Conservation (phyloP, 2,797 vertebrate genomes). For the Sebastes hopkinsi region DNA sequence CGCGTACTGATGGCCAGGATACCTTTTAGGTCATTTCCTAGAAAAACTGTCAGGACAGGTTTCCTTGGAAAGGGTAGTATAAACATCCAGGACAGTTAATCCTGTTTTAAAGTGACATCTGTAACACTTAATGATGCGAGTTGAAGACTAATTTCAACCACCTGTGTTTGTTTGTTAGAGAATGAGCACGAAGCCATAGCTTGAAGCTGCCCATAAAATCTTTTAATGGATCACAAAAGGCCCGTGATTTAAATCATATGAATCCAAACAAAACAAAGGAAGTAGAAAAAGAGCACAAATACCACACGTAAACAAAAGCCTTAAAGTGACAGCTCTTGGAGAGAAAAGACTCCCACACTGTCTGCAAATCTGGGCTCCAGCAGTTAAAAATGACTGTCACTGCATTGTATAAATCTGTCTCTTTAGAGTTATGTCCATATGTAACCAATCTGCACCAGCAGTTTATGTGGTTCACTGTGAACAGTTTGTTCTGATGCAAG, state of each 20-base stretch:
- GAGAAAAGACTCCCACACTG: not conserved
- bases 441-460: not conserved
- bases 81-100: conserved; percentile 3
- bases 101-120: not conserved
- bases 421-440: not conserved
- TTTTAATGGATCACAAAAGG: conserved; percentile 26
- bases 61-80: not conserved
- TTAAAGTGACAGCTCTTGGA: not conserved
- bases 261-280: conserved; percentile 6
- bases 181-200: not conserved
- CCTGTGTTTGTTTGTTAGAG: conserved; percentile 20
- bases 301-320: not conserved
- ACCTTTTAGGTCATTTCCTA: not conserved
- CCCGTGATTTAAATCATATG: conserved; percentile 20
- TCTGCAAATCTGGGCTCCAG: not conserved
- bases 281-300: not conserved
- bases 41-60: not conserved
- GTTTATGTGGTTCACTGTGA: not conserved
- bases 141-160: conserved; percentile 26
- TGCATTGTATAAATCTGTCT: not conserved
- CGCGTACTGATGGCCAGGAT: not conserved
- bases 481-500: not conserved
- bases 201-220: conserved; percentile 16
- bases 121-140: not conserved
- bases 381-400: not conserved